Evolutionary conservation across 2,797 vertebrate species (phyloP), one percentile per base, ranked within the genome.

Genomic region (Myiotriccus ornatus): DNA sequence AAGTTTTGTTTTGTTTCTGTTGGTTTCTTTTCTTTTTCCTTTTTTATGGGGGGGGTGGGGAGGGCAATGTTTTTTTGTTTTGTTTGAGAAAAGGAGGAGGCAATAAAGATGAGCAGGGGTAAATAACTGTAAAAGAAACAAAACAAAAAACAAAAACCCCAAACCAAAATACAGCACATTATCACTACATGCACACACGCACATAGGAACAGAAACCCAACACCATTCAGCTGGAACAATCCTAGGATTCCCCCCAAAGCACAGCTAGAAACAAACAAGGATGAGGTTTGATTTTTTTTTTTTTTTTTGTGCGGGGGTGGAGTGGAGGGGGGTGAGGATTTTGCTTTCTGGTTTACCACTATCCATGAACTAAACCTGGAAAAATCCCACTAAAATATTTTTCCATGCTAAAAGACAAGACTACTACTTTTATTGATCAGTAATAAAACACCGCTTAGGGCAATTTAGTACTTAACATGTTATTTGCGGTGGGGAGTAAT

Each of bases 401-500:
- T 96, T 96, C 75, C 73, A 34, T 9, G 21, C 84, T 95, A 74
- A 87, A 94, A 92, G 68, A 87, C 65, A 84, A 92, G 78, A 90
- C 74, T 90, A 96, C 52, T 88, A 89, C 94, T 97, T 97, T 95
- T 96, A 96, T 96, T 94, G 95, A 96, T 97, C 91, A 95, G 77
- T 90, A 94, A 93, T 94, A 90, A 95, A 93, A 84, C 60, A 96
- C 44, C 28, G 62, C 87, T 90, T 81, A 89, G 93, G 89, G 79
- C 89, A 96, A 96, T 94, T 95, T 91, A 93, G 89, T 91, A 95
- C 91, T 96, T 95, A 96, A 94, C 84, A 89, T 53, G 87, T 96
- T 94, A 96, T 97, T 94, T 94, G 95, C 23, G 63, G 94, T 93
- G 88, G 92, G 80, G 90, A 87, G 75, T 93, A 95, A 94, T 94